A percentile compares a stretch with the other conserved stretches of the same genome.
Evolutionary conservation across 2,113 vertebrate species (phyloP).

Genomic region (Hylia prasina): DNA sequence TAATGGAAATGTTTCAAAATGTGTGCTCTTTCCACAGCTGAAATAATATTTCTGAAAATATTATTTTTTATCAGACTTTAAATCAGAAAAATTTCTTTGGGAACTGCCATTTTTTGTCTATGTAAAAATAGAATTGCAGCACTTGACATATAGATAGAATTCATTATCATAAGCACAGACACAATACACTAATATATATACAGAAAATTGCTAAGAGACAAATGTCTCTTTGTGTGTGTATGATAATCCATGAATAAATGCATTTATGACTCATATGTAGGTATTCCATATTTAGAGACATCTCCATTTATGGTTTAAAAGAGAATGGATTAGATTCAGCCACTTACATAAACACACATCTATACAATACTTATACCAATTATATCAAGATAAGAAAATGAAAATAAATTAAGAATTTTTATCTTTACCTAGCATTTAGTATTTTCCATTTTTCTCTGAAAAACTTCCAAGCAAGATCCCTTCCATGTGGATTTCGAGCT

Average conservation of each 20-base stretch:
- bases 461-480: conserved; percentile 94
- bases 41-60: background rate
- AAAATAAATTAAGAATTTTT: background rate
- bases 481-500: conserved; percentile 91
- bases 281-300: background rate
- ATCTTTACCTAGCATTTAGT: conserved; percentile 87
- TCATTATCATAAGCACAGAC: background rate
- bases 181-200: background rate
- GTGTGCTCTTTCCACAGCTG: background rate
- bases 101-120: background rate
- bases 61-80: background rate
- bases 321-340: background rate
- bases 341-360: background rate
- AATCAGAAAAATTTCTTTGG: background rate
- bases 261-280: background rate
- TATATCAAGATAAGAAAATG: background rate
- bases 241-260: background rate
- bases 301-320: background rate
- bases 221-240: background rate
- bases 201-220: background rate
- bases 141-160: background rate
- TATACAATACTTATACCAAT: background rate
- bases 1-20: background rate
- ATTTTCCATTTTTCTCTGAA: conserved; percentile 96
- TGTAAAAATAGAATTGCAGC: background rate